Percentiles rank a stretch among this genome's conserved stretches.
phyloP scores from a whole-genome alignment of 2,797 vertebrate genomes.

The Cottoperca gobio region DNA sequence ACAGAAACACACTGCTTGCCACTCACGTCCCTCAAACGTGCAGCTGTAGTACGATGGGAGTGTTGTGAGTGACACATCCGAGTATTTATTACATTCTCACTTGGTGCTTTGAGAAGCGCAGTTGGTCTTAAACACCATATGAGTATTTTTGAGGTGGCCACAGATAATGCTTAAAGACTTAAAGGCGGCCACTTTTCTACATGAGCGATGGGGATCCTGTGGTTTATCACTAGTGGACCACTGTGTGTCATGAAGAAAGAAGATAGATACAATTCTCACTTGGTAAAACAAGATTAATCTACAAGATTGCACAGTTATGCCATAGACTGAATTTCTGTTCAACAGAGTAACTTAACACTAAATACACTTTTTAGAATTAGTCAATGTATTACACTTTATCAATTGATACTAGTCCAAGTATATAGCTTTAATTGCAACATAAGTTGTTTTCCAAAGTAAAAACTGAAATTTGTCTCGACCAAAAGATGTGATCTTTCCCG shows the following conservation, averaged over 20 bases:
- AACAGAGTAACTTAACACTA: too few relatives aligned
- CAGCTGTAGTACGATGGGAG: background rate
- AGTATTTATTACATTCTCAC: background rate
- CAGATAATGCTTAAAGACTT: background rate
- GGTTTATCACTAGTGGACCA: background rate
- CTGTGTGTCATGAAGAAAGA: background rate
- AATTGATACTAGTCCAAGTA: background rate
- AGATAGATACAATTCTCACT: background rate
- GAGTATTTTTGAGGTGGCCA: background rate
- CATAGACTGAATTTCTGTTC: too few relatives aligned
- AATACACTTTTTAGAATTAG: background rate
- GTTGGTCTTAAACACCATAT: background rate
- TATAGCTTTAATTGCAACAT: background rate
- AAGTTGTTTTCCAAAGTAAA: background rate
- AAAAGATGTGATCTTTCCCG: background rate
- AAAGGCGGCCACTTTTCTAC: background rate
- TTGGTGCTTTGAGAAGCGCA: background rate
- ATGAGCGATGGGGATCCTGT: background rate
- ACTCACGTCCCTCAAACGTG: background rate
- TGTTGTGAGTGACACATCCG: background rate
- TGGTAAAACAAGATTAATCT: background rate
- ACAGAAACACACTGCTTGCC: slow-evolving; percentile 3
- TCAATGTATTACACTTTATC: background rate
- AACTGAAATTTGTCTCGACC: background rate
- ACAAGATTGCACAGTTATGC: too few relatives aligned